phyloP scores from a whole-genome alignment of 1,140 invertebrate species.

The Steinernema khuongi region DNA sequence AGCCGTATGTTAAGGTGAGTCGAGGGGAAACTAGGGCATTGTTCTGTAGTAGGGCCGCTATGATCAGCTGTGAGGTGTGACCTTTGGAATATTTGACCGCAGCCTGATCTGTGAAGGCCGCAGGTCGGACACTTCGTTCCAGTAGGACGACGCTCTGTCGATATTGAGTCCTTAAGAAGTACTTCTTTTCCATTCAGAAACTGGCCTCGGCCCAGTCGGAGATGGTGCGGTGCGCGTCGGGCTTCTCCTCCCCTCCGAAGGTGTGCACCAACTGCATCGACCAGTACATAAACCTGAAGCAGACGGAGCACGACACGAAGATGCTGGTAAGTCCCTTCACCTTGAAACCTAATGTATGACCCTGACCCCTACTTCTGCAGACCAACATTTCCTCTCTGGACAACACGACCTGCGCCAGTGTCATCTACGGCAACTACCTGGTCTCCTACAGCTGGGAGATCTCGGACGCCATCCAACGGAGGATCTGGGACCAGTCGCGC shows the following conservation, averaged over 20 bases:
- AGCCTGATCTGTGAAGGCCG: neutral
- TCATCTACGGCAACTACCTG: slow-evolving; percentile 46
- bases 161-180: neutral
- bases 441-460: slow-evolving; percentile 44
- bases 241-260: slow-evolving; percentile 46
- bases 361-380: slow-evolving; percentile 22
- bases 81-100: slow-evolving; percentile 7
- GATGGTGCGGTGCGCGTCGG: slow-evolving; percentile 45
- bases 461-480: slow-evolving; percentile 35
- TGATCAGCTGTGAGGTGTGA: neutral
- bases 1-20: slow-evolving; percentile 40
- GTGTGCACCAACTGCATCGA: slow-evolving; percentile 51
- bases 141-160: neutral
- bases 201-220: slow-evolving; percentile 31
- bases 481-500: slow-evolving; percentile 48
- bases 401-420: slow-evolving; percentile 43
- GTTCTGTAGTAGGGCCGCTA: neutral
- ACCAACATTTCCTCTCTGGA: slow-evolving; percentile 43
- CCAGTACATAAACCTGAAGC: slow-evolving; percentile 47
- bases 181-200: slow-evolving; percentile 38
- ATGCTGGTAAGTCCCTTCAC: slow-evolving; percentile 32
- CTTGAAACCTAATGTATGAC: neutral
- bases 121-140: neutral
- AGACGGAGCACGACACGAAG: slow-evolving; percentile 45
- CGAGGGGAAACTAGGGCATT: no score